phyloP scores from a whole-genome alignment of 2,113 vertebrate genomes.

The Fregata magnificens region DNA sequence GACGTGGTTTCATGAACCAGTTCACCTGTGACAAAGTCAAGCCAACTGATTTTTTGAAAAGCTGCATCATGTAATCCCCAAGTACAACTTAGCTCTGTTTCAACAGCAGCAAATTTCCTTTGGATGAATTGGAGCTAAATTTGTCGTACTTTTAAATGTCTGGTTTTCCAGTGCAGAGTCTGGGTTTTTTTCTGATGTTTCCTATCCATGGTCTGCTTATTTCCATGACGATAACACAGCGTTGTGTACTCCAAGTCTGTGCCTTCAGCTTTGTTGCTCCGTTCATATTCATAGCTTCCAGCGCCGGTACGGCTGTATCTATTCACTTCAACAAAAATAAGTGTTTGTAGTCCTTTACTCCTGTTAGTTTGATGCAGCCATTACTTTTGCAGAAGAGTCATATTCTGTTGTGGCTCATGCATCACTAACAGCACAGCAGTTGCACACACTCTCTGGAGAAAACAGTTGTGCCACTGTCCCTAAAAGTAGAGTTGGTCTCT shows the following conservation, averaged over 20 bases:
- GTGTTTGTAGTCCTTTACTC: background rate
- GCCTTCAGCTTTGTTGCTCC: background rate
- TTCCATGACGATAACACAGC: rapidly evolving
- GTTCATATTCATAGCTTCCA: background rate
- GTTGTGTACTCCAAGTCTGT: rapidly evolving
- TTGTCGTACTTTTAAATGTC: rapidly evolving
- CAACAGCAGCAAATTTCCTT: background rate
- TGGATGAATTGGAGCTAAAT: background rate
- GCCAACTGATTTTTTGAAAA: background rate
- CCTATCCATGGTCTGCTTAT: rapidly evolving
- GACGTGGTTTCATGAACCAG: rapidly evolving
- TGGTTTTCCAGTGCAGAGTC: background rate
- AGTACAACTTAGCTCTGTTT: background rate
- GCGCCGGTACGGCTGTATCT: background rate
- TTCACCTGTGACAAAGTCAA: background rate
- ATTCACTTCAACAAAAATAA: no score
- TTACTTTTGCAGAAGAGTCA: no score
- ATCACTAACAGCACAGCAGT: rapidly evolving
- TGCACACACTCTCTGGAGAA: background rate
- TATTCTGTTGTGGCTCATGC: background rate
- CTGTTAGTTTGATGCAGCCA: background rate
- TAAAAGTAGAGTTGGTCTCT: background rate
- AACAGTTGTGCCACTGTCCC: background rate
- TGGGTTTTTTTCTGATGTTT: no score
- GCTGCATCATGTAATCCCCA: background rate